Percentiles rank a stretch among this genome's conserved stretches.
phyloP scores from a whole-genome alignment of 2,888 invertebrate genomes.

The Lycocerus yunnanus region DNA sequence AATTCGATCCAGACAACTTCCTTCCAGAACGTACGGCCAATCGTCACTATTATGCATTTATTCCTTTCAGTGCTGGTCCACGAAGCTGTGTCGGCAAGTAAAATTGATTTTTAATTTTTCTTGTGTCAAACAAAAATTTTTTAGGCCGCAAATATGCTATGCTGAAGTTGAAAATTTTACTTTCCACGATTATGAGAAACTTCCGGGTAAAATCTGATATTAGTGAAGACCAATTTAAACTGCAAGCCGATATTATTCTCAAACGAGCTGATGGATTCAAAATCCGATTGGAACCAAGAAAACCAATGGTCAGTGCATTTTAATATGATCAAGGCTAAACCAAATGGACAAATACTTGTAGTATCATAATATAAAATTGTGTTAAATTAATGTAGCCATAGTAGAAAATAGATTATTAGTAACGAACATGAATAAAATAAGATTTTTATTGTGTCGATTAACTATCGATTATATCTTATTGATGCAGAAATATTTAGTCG shows the following conservation, averaged over 20 bases:
- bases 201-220: slow-evolving; percentile 69
- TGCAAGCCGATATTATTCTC: slow-evolving; percentile 75
- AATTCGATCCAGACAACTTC: slow-evolving; percentile 80
- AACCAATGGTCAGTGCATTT: slow-evolving; percentile 34
- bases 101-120: not conserved
- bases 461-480: no score
- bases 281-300: slow-evolving; percentile 70
- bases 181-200: slow-evolving; percentile 73
- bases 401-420: not conserved
- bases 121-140: slow-evolving; percentile 33
- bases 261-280: slow-evolving; percentile 76
- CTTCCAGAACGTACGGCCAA: slow-evolving; percentile 74
- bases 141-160: slow-evolving; percentile 77
- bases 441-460: not conserved
- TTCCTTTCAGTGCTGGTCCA: slow-evolving; percentile 82
- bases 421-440: not conserved
- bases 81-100: slow-evolving; percentile 75
- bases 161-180: slow-evolving; percentile 73
- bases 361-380: not conserved
- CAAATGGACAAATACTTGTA: not conserved
- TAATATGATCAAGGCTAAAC: not conserved
- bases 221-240: slow-evolving; percentile 68
- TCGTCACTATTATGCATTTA: slow-evolving; percentile 78
- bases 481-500: no score
- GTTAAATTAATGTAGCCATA: not conserved